Conservation (phyloP, 1,140 invertebrate genomes). For the Diabrotica undecimpunctata region DNA sequence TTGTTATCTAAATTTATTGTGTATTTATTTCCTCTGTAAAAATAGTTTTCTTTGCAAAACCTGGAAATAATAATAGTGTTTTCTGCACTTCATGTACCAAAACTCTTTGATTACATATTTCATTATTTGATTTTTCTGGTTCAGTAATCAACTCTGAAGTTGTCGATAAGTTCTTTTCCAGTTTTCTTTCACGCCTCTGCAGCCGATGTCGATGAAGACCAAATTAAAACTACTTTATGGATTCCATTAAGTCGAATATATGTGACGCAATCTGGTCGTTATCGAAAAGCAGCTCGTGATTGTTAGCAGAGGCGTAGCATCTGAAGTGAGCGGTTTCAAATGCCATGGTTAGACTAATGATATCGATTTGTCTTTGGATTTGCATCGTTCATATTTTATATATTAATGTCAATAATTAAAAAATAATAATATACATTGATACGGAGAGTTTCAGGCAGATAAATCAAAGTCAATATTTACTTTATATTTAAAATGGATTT, state of each 20-base stretch:
- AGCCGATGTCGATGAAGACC: conserved; percentile 26
- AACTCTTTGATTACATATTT: too few species aligned
- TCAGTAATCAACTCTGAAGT: conserved; percentile 6
- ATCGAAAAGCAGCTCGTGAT: conserved; percentile 1
- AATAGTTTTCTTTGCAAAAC: too few species aligned
- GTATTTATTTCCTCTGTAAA: too few species aligned
- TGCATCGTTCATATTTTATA: background rate
- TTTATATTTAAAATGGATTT: too few species aligned
- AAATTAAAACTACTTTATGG: conserved; percentile 37
- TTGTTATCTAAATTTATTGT: too few species aligned
- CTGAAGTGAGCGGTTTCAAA: conserved; percentile 1
- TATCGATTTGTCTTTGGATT: background rate
- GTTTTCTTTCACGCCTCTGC: conserved; percentile 28
- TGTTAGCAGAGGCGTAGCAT: conserved; percentile 6
- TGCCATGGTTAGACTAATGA: too few species aligned
- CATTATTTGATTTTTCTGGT: background rate
- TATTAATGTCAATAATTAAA: background rate
- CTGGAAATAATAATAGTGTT: too few species aligned
- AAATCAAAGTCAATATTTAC: background rate
- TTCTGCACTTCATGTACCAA: too few species aligned
- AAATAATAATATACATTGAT: background rate
- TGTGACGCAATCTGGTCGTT: conserved; percentile 25
- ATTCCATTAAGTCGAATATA: conserved; percentile 31
- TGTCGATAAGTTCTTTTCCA: conserved; percentile 9
- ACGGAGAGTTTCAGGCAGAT: background rate